These are phyloP conservation scores for Catagonus wagneri DNA, from an alignment of 2,113 vertebrate species.

Conservation along the genomic window DNA sequence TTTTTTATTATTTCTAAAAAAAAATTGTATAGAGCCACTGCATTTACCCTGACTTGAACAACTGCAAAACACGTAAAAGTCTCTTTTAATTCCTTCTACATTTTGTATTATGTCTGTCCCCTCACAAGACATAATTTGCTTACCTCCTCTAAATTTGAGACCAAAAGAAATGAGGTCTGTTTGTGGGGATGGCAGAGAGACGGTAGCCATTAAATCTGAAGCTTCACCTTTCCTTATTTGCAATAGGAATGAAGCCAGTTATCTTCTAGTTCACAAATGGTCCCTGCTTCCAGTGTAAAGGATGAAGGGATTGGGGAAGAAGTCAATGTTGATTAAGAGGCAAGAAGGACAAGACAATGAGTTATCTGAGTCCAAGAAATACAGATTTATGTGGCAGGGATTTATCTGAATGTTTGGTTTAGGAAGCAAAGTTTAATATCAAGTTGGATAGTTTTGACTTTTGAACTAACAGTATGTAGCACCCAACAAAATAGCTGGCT, in stretches of 20 bases:
- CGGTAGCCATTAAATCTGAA: constrained; percentile 44
- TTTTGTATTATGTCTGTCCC: constrained; percentile 17
- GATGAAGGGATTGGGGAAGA: neutral
- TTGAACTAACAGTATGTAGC: neutral
- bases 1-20: constrained; percentile 10
- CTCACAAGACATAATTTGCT: constrained; percentile 70
- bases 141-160: constrained; percentile 57
- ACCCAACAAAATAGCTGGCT: neutral
- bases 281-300: constrained; percentile 14
- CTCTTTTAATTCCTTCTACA: constrained; percentile 53
- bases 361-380: neutral
- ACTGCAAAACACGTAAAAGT: constrained; percentile 66
- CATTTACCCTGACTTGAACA: constrained; percentile 69
- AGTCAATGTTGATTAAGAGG: neutral
- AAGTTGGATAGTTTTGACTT: neutral
- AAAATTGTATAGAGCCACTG: constrained; percentile 4
- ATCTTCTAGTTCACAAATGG: constrained; percentile 76
- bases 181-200: constrained; percentile 71
- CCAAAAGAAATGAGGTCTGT: constrained; percentile 61
- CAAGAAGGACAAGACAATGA: neutral
- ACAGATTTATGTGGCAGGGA: neutral
- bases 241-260: constrained; percentile 70
- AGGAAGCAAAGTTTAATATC: neutral
- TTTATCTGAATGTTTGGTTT: neutral
- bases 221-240: constrained; percentile 62